These are phyloP conservation scores for Callosobruchus maculatus DNA, from an alignment of 2,888 invertebrate genomes.

Conservation along the genomic window DNA sequence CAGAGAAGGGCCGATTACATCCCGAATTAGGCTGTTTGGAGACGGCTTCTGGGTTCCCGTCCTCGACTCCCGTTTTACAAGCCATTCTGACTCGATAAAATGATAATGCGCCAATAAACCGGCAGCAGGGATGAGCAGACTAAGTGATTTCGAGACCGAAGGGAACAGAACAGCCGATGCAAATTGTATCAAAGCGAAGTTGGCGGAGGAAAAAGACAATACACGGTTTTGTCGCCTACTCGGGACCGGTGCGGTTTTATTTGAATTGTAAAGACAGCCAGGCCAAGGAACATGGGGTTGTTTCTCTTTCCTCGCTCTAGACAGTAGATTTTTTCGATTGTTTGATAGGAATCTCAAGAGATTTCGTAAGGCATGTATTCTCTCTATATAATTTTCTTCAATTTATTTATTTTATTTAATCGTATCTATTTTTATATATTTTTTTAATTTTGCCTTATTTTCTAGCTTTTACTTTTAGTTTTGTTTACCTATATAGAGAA, in stretches of 20 bases:
- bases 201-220: not conserved
- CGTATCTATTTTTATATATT: too few species aligned
- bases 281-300: not conserved
- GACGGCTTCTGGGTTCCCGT: constrained; percentile 42
- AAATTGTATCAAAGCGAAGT: constrained; percentile 1
- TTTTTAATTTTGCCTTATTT: too few species aligned
- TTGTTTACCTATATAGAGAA: too few species aligned
- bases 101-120: constrained; percentile 53
- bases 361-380: too few species aligned
- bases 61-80: constrained; percentile 52
- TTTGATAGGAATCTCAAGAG: too few species aligned
- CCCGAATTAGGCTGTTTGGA: constrained; percentile 51
- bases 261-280: not conserved
- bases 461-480: too few species aligned
- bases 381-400: too few species aligned
- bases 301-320: not conserved
- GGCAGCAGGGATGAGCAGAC: constrained; percentile 25
- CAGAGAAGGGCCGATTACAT: constrained; percentile 37
- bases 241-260: not conserved
- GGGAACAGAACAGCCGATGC: not conserved
- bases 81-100: constrained; percentile 56
- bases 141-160: constrained; percentile 3
- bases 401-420: too few species aligned
- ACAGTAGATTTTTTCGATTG: too few species aligned
- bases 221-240: not conserved